These are phyloP conservation scores for Holotrichia oblita DNA, from an alignment of 1,140 invertebrate species.

Conservation along the genomic window DNA sequence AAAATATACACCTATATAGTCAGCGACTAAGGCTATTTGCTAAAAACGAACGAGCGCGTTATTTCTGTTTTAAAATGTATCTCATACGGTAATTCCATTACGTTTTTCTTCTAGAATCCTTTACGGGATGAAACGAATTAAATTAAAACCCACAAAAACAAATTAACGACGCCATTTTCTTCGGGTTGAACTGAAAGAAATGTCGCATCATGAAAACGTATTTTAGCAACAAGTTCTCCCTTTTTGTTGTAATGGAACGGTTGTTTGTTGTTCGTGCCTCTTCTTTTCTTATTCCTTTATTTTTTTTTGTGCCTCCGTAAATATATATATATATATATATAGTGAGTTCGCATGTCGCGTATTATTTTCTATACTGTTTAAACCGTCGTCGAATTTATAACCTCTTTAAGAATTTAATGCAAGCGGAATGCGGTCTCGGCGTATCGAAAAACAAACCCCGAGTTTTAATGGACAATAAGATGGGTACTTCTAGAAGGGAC, in stretches of 20 bases:
- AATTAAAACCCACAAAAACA: constrained; percentile 31
- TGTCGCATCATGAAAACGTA: constrained; percentile 23
- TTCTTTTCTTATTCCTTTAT: neutral
- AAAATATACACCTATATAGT: too few relatives aligned
- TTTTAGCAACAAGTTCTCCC: constrained; percentile 19
- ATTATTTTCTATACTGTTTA: constrained; percentile 41
- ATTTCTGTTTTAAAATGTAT: constrained; percentile 3
- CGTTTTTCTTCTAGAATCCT: constrained; percentile 10
- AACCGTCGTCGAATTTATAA: constrained; percentile 53
- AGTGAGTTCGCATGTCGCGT: neutral
- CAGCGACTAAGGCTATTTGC: neutral
- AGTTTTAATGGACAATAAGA: constrained; percentile 58
- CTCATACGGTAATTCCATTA: neutral
- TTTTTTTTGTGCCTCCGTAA: neutral
- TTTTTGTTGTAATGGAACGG: constrained; percentile 11
- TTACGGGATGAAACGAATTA: constrained; percentile 23
- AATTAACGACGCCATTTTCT: constrained; percentile 36
- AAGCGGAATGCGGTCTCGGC: constrained; percentile 55
- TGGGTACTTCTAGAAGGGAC: constrained; percentile 54
- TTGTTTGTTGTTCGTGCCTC: constrained; percentile 17
- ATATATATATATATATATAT: too few relatives aligned
- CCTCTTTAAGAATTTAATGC: constrained; percentile 55
- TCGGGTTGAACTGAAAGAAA: constrained; percentile 25
- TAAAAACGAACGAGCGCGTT: neutral
- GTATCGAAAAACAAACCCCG: constrained; percentile 56